Evolutionary conservation across 2,113 vertebrate genomes (phyloP), one percentile per base, ranked within the genome.

Genomic region (Erinaceus europaeus): DNA sequence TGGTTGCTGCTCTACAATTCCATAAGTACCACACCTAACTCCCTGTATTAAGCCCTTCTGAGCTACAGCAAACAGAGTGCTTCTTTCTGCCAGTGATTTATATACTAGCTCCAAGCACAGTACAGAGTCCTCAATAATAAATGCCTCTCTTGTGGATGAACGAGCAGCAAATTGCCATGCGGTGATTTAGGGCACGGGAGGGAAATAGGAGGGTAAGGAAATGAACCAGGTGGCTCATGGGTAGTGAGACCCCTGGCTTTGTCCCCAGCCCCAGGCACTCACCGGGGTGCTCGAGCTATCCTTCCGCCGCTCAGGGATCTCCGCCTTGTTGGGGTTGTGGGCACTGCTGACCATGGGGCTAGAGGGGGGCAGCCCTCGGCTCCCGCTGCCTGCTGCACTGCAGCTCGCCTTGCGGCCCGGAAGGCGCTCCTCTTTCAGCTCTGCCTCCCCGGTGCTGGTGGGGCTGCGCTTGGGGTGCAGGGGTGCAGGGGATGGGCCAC

Each of bases 261-360:
- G 13, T 14, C 78, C 34, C 61, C 15, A 11, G 1, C 25, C 40
- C 48, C 2, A 0, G 46, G 13, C 53, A 83, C 97, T 97, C 93
- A 98, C 98, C 9, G 98, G 97, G 62, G 97, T 96, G 23, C 97
- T 95, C 9, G 93, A 95, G 6, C 96, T 96, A 50, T 98, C 98
- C 95, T 98, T 99, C 95, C 98, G 98, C 42, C 98, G 97, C 91
- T 99, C 98, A 0, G 98, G 98, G 93, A 99, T 99, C 97, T 99
- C 98, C 0, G 98, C 96, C 93, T 99, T 99, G 94, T 99, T 99
- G 72, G 98, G 98, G 95, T 99, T 99, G 97, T 98, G 98, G 86
- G 98, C 98, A 0, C 98, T 98, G 98, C 98, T 98, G 77, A 99
- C 98, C 98, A 99, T 98, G 73, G 98, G 98, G 91, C 98, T 99